Evolutionary conservation across 2,888 invertebrate species (phyloP), one percentile per base, ranked within the genome.

Genomic region (Drosophila neutralis): DNA sequence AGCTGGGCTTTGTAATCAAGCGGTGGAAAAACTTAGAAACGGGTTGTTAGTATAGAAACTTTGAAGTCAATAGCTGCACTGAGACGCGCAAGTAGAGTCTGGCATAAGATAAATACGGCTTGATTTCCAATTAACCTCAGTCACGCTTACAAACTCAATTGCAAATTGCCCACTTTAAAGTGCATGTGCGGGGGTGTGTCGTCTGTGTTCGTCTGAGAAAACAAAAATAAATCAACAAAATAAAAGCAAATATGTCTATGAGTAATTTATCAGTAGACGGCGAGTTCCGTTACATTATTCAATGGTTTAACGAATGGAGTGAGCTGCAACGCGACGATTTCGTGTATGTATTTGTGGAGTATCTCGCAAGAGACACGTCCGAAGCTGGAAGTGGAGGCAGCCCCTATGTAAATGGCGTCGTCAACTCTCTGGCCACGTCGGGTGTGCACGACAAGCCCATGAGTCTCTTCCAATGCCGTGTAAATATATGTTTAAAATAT

Each of bases 271-370:
- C 95, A 4, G 93, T 95, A 40, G 96, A 96, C 90, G 96, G 96
- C 4, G 97, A 98, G 93, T 94, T 97, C 86, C 94, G 96, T 64
- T 98, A 97, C 92, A 94, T 97, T 79, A 94, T 96, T 67, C 96
- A 97, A 91, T 98, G 98, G 98, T 98, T 98, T 90, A 95, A 95
- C 89, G 97, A 97, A 93, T 98, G 97, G 95, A 97, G 97, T 91
- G 97, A 97, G 91, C 94, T 97, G 92, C 97, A 98, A 92, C 94
- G 96, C 66, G 96, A 96, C 70, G 98, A 98, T 92, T 98, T 98
- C 92, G 91, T 97, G 72, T 96, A 96, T 0, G 94, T 97, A 69
- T 93, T 97, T 51, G 95, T 96, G 36, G 95, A 96, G 82, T 93
- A 92, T 73, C 73, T 93, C 42, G 84, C 83, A n/a, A 94, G 94